Percentiles rank a stretch among this genome's conserved stretches.
Conservation (phyloP, 2,888 invertebrate species). For the Palloptera scutellata region DNA sequence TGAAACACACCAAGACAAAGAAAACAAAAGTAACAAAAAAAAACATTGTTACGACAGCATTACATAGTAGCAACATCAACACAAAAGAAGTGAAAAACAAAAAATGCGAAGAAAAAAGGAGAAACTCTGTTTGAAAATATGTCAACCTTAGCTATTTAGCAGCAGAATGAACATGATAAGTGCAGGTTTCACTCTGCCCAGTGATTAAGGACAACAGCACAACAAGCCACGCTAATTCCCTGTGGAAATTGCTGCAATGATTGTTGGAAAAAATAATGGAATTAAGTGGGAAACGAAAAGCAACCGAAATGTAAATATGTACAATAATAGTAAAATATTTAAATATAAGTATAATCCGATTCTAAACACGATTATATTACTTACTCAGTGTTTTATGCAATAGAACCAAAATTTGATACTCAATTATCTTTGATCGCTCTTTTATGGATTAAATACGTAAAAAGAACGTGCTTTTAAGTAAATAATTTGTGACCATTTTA, state of each 20-base stretch:
- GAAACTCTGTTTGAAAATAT: constrained; percentile 15
- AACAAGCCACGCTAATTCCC: constrained; percentile 1
- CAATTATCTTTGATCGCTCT: too few relatives aligned
- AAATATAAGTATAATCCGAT: not conserved
- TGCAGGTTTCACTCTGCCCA: constrained; percentile 58
- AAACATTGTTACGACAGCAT: not conserved
- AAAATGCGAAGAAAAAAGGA: not conserved
- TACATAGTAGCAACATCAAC: not conserved
- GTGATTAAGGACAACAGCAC: constrained; percentile 49
- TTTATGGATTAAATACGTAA: too few relatives aligned
- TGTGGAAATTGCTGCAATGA: not conserved
- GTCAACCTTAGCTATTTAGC: constrained; percentile 30
- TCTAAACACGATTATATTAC: too few relatives aligned
- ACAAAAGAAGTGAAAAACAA: not conserved
- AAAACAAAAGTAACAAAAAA: not conserved
- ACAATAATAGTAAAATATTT: not conserved
- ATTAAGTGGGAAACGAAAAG: not conserved
- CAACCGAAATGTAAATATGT: not conserved
- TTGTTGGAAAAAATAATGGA: not conserved
- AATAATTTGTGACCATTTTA: too few relatives aligned
- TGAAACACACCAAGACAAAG: not conserved
- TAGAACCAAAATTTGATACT: too few relatives aligned
- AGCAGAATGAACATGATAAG: constrained; percentile 57
- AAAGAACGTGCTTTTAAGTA: too few relatives aligned
- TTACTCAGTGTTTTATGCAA: too few relatives aligned